Base-by-base conservation (phyloP, 2,888 invertebrate genomes). In the Habrosyne pyritoides region DNA sequence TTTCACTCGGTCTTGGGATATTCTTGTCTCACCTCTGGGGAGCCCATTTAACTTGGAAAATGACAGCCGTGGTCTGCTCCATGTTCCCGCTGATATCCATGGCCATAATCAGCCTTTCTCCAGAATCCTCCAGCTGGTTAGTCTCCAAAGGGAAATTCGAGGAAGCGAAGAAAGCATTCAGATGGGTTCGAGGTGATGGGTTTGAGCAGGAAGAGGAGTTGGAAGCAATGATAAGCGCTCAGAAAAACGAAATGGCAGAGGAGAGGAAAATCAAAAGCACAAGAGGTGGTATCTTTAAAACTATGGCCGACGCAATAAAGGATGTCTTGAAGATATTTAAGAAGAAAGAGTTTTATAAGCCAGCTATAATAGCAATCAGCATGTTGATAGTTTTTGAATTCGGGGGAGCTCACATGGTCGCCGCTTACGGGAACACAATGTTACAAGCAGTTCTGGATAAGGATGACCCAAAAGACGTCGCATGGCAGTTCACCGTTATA, bases 51-150 rank as follows among this genome's bases (percentile, higher is more conserved):
- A 82, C 93, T 2, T 95, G 95, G 95, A 89, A 93, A 66, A 83
- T 87, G 53, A 93, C 94, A 0, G 94, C 95, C 0, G 81, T 93
- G 0, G 86, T 94, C 0, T 93, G 94, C 60, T 86, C 93, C 0
- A 56, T 86, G 46, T 87, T 94, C 47, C 94, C 94, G 1, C 55
- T 94, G 0, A 86, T 73, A 83, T 91, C 71, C 51, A 87, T 95
- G 74, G 83, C 75, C 0, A 87, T 92, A 1, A 91, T 91, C 10
- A 84, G 86, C 47, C 60, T 92, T 2, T 92, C 92, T 0, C 95
- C 95, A 0, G 96, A 96, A 83, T 94, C 95, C 0, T 94, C 95
- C 0, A 90, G 93, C 56, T 96, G 95, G 95, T 77, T 96, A 53
- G 90, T 94, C 0, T 93, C 94, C 0, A 94, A 94, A 72, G 93